Percentiles rank a stretch among this genome's conserved stretches.
phyloP scores from a whole-genome alignment of 2,888 invertebrate genomes.

The Alsophila aescularia region DNA sequence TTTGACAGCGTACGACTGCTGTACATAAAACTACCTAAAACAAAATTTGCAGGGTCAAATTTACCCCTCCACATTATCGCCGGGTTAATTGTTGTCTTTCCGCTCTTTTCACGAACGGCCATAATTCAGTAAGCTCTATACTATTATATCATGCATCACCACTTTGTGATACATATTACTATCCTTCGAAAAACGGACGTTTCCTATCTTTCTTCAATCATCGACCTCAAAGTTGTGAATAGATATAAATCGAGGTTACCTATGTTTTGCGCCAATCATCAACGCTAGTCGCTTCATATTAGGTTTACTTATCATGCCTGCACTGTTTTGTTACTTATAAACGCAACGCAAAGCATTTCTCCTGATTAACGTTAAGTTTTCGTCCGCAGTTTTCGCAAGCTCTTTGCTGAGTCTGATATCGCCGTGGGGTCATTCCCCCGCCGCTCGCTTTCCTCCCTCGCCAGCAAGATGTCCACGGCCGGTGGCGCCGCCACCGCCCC shows the following conservation, averaged over 20 bases:
- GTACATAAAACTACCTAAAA: too few relatives aligned
- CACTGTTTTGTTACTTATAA: neutral
- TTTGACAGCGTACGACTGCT: too few relatives aligned
- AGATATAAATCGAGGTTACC: neutral
- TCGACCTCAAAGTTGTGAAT: neutral
- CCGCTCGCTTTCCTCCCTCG: constrained; percentile 90
- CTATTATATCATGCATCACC: too few relatives aligned
- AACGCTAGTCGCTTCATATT: constrained; percentile 17
- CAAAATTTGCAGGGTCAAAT: too few relatives aligned
- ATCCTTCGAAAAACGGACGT: too few relatives aligned
- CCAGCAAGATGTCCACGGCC: constrained; percentile 88
- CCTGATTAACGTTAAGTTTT: constrained; percentile 17
- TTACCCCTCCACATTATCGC: too few relatives aligned
- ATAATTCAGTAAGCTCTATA: too few relatives aligned
- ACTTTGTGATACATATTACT: too few relatives aligned
- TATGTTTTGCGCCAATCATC: constrained; percentile 10
- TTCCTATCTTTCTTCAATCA: too few relatives aligned
- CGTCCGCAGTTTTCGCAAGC: constrained; percentile 91
- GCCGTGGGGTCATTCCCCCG: constrained; percentile 90
- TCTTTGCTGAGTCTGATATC: constrained; percentile 92
- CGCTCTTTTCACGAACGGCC: too few relatives aligned
- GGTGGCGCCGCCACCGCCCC: constrained; percentile 67
- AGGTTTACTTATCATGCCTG: neutral
- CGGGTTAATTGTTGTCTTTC: too few relatives aligned
- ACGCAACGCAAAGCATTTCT: neutral